Evolutionary conservation across 2,113 vertebrate genomes (phyloP).

Genomic region (Channa maculata): DNA sequence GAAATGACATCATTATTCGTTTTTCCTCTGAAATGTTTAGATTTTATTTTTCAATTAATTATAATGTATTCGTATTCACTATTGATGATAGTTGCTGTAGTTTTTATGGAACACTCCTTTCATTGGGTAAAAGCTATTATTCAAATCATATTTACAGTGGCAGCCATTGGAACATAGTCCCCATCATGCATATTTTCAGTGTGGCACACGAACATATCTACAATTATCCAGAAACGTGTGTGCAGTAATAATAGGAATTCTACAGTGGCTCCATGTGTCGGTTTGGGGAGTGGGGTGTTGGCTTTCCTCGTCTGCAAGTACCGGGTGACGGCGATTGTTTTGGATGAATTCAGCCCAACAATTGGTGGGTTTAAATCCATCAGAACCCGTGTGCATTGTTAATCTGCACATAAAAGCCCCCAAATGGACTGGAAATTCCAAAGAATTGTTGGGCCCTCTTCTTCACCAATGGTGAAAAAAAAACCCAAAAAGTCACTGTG

Average conservation of each 20-base stretch:
- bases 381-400: too few relatives aligned
- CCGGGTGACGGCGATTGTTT: conserved; percentile 47
- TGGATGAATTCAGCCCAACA: conserved; percentile 7
- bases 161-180: conserved; percentile 48
- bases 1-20: conserved; percentile 74
- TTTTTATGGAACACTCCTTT: conserved; percentile 72
- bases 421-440: too few relatives aligned
- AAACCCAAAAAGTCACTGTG: too few relatives aligned
- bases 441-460: too few relatives aligned
- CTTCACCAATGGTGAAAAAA: too few relatives aligned
- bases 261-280: conserved; percentile 48
- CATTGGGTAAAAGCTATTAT: conserved; percentile 63
- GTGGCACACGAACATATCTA: neutral
- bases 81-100: conserved; percentile 78
- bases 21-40: conserved; percentile 81
- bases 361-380: too few relatives aligned
- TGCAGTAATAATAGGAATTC: conserved; percentile 21
- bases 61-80: conserved; percentile 75
- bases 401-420: too few relatives aligned
- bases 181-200: neutral
- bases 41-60: conserved; percentile 69
- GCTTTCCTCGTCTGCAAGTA: conserved; percentile 57
- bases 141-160: conserved; percentile 59
- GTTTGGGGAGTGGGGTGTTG: conserved; percentile 34
- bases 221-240: neutral